phyloP scores from a whole-genome alignment of 2,113 vertebrate species.

The Labeo catla region DNA sequence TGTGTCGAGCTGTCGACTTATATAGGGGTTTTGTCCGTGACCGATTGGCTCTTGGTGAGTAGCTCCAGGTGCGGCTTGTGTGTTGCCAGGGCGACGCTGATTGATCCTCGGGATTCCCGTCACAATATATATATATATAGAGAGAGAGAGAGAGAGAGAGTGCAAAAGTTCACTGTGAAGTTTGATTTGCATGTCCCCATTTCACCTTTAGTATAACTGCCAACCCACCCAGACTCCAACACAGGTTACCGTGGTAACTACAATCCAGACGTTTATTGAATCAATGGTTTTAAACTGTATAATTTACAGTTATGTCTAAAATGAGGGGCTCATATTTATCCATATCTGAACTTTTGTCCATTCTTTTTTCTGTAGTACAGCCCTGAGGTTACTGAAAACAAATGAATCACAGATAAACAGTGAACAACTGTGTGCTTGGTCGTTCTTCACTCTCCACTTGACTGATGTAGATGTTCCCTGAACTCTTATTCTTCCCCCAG shows the following conservation, averaged over 20 bases:
- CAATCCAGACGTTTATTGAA: neutral
- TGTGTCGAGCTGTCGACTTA: too few species aligned
- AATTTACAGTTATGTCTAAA: neutral
- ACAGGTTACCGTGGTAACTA: conserved; percentile 2
- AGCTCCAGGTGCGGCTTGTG: too few species aligned
- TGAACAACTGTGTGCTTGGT: neutral
- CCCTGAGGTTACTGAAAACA: neutral
- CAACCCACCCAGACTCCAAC: neutral
- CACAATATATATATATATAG: too few species aligned
- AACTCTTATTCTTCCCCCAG: neutral
- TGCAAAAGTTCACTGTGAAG: neutral
- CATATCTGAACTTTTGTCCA: neutral
- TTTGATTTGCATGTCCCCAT: neutral
- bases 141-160: too few species aligned
- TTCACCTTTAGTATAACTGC: neutral
- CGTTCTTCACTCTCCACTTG: neutral
- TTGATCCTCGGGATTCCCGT: too few species aligned
- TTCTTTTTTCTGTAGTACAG: neutral
- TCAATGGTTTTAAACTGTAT: neutral
- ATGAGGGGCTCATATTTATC: neutral
- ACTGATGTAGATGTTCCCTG: conserved; percentile 7
- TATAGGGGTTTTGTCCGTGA: too few species aligned
- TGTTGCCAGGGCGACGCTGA: too few species aligned
- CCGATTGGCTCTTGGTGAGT: too few species aligned
- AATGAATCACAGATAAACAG: neutral